Base-by-base conservation (phyloP, 2,797 vertebrate species). In the Notolepis coatsorum region DNA sequence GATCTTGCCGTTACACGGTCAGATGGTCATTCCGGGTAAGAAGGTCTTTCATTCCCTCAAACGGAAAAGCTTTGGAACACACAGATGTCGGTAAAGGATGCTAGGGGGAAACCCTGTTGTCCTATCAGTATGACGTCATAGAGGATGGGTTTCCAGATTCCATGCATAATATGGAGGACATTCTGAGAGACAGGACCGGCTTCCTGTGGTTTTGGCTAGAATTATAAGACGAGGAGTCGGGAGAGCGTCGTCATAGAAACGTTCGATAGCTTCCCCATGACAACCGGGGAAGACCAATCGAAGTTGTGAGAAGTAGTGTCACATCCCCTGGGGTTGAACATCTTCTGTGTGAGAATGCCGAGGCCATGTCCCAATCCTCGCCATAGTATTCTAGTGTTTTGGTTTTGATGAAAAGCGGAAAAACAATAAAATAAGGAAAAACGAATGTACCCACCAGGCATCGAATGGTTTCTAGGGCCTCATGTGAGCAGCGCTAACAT, bases 101-200 rank as follows among this genome's bases (percentile, higher is more conserved):
- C 7, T 28, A 24, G 7, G 3, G 5, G 2, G 4, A 33, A 27
- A 58, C 46, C 39, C 49, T 41, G 61, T 30, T 25, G 56, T 50
- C 49, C 51, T 33, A 21, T 59, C 4, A 23, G 49, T 42, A 49
- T 28, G 51, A 66, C 57, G 66, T 66, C 42, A 64, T 2, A 39
- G 51, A 70, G 41, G 70, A 52, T 13, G 42, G 43, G 59, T 56
- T 67, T 74, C 70, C 49, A 43, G 73, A 72, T 48, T 65, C 50
- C 66, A 70, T 75, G 79, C 77, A 77, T 69, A 55, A 73, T 61
- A 24, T 65, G 51, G 58, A 2, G 42, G 67, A 76, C 68, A 79
- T 77, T 84, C 69, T 55, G 45, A 72, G 71, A 79, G 67, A 68
- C 23, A 13, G 68, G 68, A 81, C 71, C 68, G 80, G 71, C 37